Evolutionary conservation across 2,797 vertebrate genomes (phyloP), one percentile per base, ranked within the genome.

Genomic region (Thalassophryne amazonica): DNA sequence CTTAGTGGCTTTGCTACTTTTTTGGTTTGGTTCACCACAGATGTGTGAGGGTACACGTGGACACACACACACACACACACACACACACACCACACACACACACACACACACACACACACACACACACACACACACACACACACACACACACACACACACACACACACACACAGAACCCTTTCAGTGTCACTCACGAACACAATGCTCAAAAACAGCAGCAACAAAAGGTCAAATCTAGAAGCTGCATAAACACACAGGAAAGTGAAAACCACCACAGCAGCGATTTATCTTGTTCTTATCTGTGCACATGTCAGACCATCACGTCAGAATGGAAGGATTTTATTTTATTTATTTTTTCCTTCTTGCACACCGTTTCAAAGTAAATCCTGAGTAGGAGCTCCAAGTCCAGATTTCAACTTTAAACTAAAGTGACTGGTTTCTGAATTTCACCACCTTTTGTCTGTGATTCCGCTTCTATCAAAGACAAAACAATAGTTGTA

Each of bases 1-100:
- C 74, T 76, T 79, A 83, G 75, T 77, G 78, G 75, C 69, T 65
- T 60, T 70, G 78, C 74, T 83, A 78, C 80, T 80, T 81, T 75
- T 73, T 52, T 45, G 64, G 54, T 56, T 60, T 54, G 37, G 73
- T 68, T 47, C 67, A 72, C 73, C 53, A 1, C 64, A 63, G 52
- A 4, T 31, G 10, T 15, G 10, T 30, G 27, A 43, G 18, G 61
- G 3, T 35, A 35, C 18, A 31, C 19, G 22, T 29, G 13, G 24
- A 14, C 40, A 22, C 24, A 31, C 50, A 35, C 35, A 27, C 9
- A 1, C 5, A 23, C 13, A 9, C 5, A 7, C 7, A 20, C 6
- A 12, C 19, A n/a, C 7, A 30, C 21, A 33, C 4, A 17, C 22
- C 19, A 22, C 59, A 27, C 9, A 7, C 56, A 47, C 45, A 25